Base-by-base conservation (phyloP, 2,113 vertebrate genomes). In the Hystrix brachyura region DNA sequence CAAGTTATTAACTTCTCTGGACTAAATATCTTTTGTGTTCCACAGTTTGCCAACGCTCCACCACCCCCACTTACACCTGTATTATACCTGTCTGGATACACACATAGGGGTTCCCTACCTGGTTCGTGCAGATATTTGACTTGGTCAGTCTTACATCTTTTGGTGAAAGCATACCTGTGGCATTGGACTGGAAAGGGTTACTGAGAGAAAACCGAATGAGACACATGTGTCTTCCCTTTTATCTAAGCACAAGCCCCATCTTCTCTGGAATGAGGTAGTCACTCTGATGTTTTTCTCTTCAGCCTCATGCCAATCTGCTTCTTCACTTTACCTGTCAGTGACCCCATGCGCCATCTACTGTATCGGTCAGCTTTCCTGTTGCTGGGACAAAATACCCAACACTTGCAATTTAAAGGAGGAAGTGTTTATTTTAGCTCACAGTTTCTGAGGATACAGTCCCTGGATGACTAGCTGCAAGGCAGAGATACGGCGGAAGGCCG, bases 101-200 rank as follows among this genome's bases (percentile, higher is more conserved):
- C 53, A 84, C 21, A 17, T 32, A 4, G 29, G 12, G 1, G 4
- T 48, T 43, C 21, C 18, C 43, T 34, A 11, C 14, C 38, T 55
- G 34, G 25, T 29, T 32, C 51, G 29, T 59, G 3, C 9, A 13
- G 8, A 11, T 23, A n/a, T 59, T 18, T 38, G 55, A 48, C 43
- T 83, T 12, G 38, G 64, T 72, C 38, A 59, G 14, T 38, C 59
- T 90, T 23, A 55, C 23, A n/a, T 78, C 95, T 97, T 98, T 95
- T 86, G 92, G 69, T 46, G 92, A 78, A 95, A 95, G 94, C 79
- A 43, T 46, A 96, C 95, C 18, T 80, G 97, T 97, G 96, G 95
- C 95, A 96, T 97, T 98, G 97, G 94, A 94, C 96, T 91, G 96
- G 92, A 97, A 97, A 96, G 96, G 91, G 92, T 12, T 25, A 92